phyloP scores from a whole-genome alignment of 2,888 invertebrate genomes.

The Harmothoe impar region DNA sequence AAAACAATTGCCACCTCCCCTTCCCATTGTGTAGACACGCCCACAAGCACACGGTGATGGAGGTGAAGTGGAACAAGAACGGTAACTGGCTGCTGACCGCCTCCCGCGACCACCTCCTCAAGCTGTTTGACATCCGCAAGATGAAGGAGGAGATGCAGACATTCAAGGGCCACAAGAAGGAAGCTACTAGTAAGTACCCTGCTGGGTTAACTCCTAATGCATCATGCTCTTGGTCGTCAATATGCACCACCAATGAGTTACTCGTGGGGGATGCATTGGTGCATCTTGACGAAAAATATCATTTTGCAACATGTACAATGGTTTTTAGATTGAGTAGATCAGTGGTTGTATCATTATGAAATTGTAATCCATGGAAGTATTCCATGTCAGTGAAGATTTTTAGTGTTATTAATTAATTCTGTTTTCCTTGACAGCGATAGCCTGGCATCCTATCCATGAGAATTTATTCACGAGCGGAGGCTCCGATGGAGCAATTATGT shows the following conservation, averaged over 20 bases:
- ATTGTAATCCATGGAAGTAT: background rate
- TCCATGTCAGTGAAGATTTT: too few species aligned
- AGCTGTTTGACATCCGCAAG: slow-evolving; percentile 98
- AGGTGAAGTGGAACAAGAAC: slow-evolving; percentile 99
- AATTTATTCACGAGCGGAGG: slow-evolving; percentile 98
- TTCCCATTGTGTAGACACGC: slow-evolving; percentile 92
- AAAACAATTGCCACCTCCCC: too few species aligned
- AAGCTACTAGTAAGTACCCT: slow-evolving; percentile 87
- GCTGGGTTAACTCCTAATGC: too few species aligned
- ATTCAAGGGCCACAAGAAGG: slow-evolving; percentile 99
- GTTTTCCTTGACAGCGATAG: slow-evolving; percentile 84
- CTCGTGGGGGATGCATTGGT: too few species aligned
- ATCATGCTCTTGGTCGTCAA: too few species aligned
- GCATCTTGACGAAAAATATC: too few species aligned
- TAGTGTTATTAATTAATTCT: background rate
- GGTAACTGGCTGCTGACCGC: slow-evolving; percentile 99
- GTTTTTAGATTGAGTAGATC: too few species aligned
- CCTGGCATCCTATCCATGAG: slow-evolving; percentile 99
- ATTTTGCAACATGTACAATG: too few species aligned
- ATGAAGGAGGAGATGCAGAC: slow-evolving; percentile 97
- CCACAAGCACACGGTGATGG: slow-evolving; percentile 99
- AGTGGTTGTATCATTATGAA: too few species aligned
- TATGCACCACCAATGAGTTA: too few species aligned
- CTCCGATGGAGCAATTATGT: slow-evolving; percentile 98
- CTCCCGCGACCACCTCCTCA: slow-evolving; percentile 97